These are phyloP conservation scores for Capitulum mitella DNA, from an alignment of 2,888 invertebrate genomes.

Conservation along the genomic window DNA sequence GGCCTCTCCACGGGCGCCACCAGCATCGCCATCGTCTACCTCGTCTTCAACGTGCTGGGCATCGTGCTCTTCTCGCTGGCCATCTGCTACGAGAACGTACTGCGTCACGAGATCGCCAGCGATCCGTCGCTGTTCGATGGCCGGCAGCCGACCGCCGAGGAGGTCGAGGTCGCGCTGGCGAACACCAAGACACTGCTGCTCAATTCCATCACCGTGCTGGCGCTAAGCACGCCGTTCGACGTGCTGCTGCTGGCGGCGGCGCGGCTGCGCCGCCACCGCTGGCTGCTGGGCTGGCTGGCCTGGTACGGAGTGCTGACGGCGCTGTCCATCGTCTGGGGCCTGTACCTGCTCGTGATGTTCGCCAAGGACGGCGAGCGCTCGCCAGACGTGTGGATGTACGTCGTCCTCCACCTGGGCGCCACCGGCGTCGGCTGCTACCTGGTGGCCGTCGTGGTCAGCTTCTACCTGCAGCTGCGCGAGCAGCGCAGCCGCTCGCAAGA, in stretches of 20 bases:
- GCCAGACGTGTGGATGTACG: background rate
- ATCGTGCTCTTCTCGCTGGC: background rate
- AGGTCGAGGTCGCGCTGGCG: background rate
- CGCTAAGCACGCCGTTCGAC: background rate
- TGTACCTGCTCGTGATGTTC: background rate
- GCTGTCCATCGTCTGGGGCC: background rate
- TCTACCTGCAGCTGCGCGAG: background rate
- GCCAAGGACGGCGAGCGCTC: too few species aligned
- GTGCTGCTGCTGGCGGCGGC: background rate
- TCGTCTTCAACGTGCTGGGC: background rate
- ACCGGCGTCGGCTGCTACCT: background rate
- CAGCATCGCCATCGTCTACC: background rate
- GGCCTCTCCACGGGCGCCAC: background rate
- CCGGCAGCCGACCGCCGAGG: background rate
- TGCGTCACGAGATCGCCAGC: background rate
- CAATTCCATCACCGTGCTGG: background rate
- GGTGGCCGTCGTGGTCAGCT: background rate
- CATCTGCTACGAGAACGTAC: background rate
- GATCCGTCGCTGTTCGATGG: background rate
- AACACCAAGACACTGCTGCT: background rate
- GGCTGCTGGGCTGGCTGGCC: background rate
- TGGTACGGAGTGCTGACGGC: background rate
- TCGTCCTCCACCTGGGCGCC: background rate
- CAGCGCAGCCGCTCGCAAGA: background rate
- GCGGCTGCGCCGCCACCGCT: background rate